phyloP scores from a whole-genome alignment of 2,888 invertebrate genomes.

The Tinea semifulvella region DNA sequence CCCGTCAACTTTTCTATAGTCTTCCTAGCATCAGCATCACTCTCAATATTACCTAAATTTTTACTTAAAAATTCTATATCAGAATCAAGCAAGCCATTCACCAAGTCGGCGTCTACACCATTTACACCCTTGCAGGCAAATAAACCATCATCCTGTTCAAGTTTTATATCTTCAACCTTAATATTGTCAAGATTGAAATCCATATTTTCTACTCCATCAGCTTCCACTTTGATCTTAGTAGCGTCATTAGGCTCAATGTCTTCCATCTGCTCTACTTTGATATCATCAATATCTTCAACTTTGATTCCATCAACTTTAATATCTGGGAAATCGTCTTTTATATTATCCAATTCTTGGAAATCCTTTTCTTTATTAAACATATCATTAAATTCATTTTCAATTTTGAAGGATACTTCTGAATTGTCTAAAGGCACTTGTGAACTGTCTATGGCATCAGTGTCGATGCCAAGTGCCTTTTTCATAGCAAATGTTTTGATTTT shows the following conservation, averaged over 20 bases:
- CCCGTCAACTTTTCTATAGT: conserved; percentile 61
- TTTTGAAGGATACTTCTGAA: conserved; percentile 40
- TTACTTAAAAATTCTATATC: conserved; percentile 61
- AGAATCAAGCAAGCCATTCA: conserved; percentile 54
- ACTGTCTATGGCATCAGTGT: conserved; percentile 41
- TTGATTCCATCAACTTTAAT: conserved; percentile 32
- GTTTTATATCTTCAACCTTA: conserved; percentile 54
- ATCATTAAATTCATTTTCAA: conserved; percentile 41
- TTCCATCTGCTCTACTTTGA: conserved; percentile 53
- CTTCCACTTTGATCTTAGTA: conserved; percentile 50
- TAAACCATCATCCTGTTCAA: conserved; percentile 49
- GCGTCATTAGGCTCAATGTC: conserved; percentile 36
- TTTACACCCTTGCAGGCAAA: conserved; percentile 46
- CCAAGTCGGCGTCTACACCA: conserved; percentile 44
- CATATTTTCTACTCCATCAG: conserved; percentile 25
- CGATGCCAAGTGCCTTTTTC: conserved; percentile 40
- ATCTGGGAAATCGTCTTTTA: conserved; percentile 45
- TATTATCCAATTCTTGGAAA: conserved; percentile 35
- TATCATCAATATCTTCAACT: conserved; percentile 57
- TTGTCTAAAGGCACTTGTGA: conserved; percentile 36
- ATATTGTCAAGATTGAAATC: conserved; percentile 46
- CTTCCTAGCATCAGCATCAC: conserved; percentile 60
- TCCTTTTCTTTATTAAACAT: conserved; percentile 41
- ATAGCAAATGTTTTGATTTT: conserved; percentile 76
- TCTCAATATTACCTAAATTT: conserved; percentile 58